Conservation (phyloP, 2,113 vertebrate genomes). For the Panurus biarmicus region DNA sequence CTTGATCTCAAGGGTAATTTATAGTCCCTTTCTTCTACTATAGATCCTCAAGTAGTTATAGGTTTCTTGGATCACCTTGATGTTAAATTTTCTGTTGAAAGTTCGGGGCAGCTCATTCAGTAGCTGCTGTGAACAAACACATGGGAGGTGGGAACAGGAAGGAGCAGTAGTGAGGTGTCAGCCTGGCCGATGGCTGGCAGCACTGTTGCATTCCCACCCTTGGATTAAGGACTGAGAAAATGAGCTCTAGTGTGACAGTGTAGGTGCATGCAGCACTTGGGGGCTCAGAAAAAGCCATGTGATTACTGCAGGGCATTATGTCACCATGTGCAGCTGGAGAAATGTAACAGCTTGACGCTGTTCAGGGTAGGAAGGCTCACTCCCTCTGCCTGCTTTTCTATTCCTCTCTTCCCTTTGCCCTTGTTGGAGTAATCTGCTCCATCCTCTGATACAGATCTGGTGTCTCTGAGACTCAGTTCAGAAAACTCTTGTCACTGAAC, state of each 20-base stretch:
- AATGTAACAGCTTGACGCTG: background rate
- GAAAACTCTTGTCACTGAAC: background rate
- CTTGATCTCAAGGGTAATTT: background rate
- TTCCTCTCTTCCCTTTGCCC: background rate
- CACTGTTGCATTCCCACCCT: background rate
- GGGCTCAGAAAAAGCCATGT: background rate
- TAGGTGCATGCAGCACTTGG: rapidly evolving
- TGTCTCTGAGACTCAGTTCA: background rate
- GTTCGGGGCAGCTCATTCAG: background rate
- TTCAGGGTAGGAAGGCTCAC: background rate
- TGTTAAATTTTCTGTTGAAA: background rate
- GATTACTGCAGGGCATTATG: background rate
- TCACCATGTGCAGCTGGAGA: background rate
- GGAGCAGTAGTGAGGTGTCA: background rate
- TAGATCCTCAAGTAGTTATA: background rate
- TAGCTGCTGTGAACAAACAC: background rate
- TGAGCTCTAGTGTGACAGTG: background rate
- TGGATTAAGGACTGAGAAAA: background rate
- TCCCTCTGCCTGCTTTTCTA: background rate
- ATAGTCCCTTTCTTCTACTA: background rate
- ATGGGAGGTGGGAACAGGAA: background rate
- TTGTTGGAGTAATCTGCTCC: background rate
- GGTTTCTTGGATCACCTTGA: background rate
- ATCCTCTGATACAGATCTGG: background rate
- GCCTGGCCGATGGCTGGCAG: rapidly evolving